Conservation (phyloP, 2,113 vertebrate genomes). For the Genyomyrus donnyi region DNA sequence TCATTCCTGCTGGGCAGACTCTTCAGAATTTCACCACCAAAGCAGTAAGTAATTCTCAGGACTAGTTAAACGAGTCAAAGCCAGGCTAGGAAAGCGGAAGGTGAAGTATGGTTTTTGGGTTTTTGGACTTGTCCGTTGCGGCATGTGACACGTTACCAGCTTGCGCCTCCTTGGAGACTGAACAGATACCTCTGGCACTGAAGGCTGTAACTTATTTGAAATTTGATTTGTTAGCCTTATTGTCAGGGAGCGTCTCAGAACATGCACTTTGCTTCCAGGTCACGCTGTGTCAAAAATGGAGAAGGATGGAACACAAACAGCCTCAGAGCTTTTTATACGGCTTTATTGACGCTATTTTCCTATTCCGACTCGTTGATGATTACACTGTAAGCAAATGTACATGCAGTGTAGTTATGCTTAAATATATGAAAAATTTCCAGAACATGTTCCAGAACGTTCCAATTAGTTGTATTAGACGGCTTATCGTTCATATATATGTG, state of each 20-base stretch:
- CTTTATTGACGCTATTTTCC: not conserved
- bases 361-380: not conserved
- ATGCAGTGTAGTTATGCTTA: not conserved
- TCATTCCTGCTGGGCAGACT: conserved; percentile 65
- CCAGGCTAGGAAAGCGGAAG: not conserved
- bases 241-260: not conserved
- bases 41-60: conserved; percentile 59
- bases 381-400: not conserved
- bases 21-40: conserved; percentile 63
- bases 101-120: not conserved
- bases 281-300: not conserved
- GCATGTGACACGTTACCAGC: not conserved
- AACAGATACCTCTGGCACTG: not conserved
- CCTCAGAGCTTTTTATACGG: not conserved
- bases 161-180: not conserved
- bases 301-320: not conserved
- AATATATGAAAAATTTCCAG: not conserved
- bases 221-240: not conserved
- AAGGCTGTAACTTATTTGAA: not conserved
- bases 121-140: not conserved
- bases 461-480: not conserved
- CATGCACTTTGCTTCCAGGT: not conserved
- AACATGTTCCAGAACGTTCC: not conserved
- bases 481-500: not conserved
- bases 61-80: not conserved